A percentile compares a stretch with the other conserved stretches of the same genome.
Conservation (phyloP, 2,797 vertebrate species). For the Acanthurus leucopareius region DNA sequence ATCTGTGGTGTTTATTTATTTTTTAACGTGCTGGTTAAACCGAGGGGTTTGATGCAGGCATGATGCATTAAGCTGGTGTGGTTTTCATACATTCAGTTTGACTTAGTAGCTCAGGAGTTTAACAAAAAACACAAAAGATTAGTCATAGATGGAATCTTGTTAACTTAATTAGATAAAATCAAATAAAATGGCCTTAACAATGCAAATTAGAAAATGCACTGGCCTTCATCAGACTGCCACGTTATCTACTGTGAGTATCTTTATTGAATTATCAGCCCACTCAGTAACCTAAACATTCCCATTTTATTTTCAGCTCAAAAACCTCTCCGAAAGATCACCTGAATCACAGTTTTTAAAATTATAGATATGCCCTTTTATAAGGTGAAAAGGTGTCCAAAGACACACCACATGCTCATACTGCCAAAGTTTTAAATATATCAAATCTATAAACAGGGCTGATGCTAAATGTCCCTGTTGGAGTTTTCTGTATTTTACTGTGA, state of each 20-base stretch:
- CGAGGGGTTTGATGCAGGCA: slow-evolving; percentile 64
- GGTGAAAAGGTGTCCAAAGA: neutral
- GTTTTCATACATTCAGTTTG: slow-evolving; percentile 37
- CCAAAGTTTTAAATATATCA: neutral
- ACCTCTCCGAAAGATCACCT: neutral
- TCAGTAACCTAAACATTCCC: neutral
- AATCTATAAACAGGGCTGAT: neutral
- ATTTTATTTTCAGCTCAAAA: neutral
- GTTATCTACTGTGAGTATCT: neutral
- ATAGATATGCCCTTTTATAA: neutral
- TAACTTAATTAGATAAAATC: neutral
- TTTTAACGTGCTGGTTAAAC: slow-evolving; percentile 79
- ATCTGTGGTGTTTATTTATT: slow-evolving; percentile 73
- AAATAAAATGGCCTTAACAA: neutral
- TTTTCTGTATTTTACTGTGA: slow-evolving; percentile 29
- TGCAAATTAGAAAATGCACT: neutral
- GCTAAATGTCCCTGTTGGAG: slow-evolving; percentile 11
- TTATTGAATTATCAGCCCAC: neutral
- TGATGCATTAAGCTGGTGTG: slow-evolving; percentile 51
- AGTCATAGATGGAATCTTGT: neutral
- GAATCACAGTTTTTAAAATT: neutral
- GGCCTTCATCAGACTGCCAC: neutral
- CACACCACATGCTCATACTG: neutral
- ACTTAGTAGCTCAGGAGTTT: slow-evolving; percentile 17
- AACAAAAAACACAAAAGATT: slow-evolving; percentile 3